Percentiles rank a stretch among this genome's conserved stretches.
These are phyloP conservation scores for Micromesistius poutassou DNA, from an alignment of 2,797 vertebrate genomes.

Conservation along the genomic window DNA sequence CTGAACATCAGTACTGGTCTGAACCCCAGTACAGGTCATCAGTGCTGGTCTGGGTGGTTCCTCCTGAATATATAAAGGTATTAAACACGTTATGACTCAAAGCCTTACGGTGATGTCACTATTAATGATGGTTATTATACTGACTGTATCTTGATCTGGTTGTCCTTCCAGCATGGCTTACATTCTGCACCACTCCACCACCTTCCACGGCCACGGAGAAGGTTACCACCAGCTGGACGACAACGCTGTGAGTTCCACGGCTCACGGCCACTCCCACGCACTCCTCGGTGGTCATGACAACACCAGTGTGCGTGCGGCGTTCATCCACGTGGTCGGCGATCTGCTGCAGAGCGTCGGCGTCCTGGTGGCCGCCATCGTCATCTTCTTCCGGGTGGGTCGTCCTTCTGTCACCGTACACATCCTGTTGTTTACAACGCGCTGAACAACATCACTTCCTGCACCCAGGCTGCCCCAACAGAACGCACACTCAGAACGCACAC, in stretches of 20 bases:
- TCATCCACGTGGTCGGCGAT: slow-evolving; percentile 92
- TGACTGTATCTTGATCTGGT: neutral
- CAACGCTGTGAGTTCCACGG: slow-evolving; percentile 59
- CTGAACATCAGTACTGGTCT: too few relatives aligned
- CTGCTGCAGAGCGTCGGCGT: slow-evolving; percentile 94
- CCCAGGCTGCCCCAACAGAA: too few relatives aligned
- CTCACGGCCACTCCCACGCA: slow-evolving; percentile 63
- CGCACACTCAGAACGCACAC: too few relatives aligned
- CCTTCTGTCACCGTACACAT: neutral
- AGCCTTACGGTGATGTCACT: neutral
- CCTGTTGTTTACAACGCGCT: neutral
- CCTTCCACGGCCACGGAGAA: slow-evolving; percentile 74
- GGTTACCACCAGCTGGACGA: slow-evolving; percentile 84
- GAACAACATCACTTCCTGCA: neutral
- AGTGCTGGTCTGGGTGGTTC: too few relatives aligned
- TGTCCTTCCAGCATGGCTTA: slow-evolving; percentile 85
- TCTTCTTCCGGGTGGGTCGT: slow-evolving; percentile 88
- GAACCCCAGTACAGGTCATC: too few relatives aligned
- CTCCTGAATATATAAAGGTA: neutral
- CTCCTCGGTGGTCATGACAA: slow-evolving; percentile 76
- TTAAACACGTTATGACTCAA: neutral
- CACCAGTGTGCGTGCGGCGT: slow-evolving; percentile 91
- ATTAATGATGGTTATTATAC: neutral
- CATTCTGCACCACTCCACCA: slow-evolving; percentile 89
- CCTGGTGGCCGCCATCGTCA: slow-evolving; percentile 86